Conservation (phyloP, 1,140 invertebrate species). For the Drosophila watanabei region DNA sequence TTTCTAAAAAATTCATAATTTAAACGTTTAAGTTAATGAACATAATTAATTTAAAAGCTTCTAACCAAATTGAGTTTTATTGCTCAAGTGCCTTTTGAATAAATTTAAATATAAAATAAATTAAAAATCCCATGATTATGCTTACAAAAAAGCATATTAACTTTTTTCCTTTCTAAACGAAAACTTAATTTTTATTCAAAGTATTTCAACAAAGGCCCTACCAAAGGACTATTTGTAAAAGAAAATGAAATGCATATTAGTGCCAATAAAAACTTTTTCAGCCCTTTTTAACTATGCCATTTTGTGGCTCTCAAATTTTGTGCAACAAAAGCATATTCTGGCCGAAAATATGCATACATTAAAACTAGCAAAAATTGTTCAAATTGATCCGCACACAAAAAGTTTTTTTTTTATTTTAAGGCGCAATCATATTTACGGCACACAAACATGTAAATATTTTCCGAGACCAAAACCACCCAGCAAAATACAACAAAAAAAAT, state of each 20-base stretch:
- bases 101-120: not conserved
- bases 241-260: conserved; percentile 11
- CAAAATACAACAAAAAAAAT: not conserved
- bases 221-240: not conserved
- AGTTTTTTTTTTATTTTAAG: conserved; percentile 18
- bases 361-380: conserved; percentile 27
- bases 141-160: not conserved
- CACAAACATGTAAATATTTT: conserved; percentile 42
- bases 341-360: conserved; percentile 20
- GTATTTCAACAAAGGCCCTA: not conserved
- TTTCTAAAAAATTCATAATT: not conserved
- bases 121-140: not conserved
- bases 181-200: conserved; percentile 4
- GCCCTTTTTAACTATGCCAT: conserved; percentile 10
- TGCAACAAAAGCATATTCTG: conserved; percentile 2
- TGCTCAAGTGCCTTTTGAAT: not conserved
- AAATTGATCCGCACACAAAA: conserved; percentile 19
- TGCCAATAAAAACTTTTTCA: conserved; percentile 6
- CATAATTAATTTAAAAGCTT: not conserved
- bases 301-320: conserved; percentile 8
- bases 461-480: not conserved
- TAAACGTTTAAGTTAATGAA: not conserved
- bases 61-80: not conserved
- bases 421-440: conserved; percentile 18
- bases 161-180: not conserved